A percentile compares a stretch with the other conserved stretches of the same genome.
phyloP scores from a whole-genome alignment of 2,888 invertebrate genomes.

The Zhengitettix transpicula region DNA sequence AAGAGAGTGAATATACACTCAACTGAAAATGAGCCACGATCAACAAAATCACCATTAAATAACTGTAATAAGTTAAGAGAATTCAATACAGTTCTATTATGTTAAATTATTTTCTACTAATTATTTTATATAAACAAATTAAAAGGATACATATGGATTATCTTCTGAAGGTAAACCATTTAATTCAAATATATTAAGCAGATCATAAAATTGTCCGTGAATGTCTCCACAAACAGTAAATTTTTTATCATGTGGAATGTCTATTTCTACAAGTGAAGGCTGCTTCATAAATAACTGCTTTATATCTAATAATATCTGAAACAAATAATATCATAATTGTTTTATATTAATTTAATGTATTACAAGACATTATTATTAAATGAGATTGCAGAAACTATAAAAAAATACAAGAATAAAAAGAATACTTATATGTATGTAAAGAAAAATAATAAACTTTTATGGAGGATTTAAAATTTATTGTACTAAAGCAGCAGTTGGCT shows the following conservation, averaged over 20 bases:
- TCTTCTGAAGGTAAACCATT: constrained; percentile 90
- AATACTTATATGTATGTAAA: too few species aligned
- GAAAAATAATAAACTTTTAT: too few species aligned
- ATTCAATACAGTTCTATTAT: not conserved
- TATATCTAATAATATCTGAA: constrained; percentile 80
- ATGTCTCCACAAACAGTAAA: constrained; percentile 98
- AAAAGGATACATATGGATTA: constrained; percentile 74
- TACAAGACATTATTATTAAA: too few species aligned
- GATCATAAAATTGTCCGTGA: constrained; percentile 96
- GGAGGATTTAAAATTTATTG: too few species aligned
- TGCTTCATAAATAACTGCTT: constrained; percentile 68
- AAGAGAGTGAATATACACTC: constrained; percentile 97
- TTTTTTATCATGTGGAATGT: constrained; percentile 68
- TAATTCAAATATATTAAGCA: constrained; percentile 91
- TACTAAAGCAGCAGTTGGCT: too few species aligned
- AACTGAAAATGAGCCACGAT: constrained; percentile 96
- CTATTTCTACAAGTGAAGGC: constrained; percentile 80
- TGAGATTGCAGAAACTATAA: too few species aligned
- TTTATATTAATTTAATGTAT: too few species aligned
- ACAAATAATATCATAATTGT: constrained; percentile 14
- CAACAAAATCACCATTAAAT: constrained; percentile 99
- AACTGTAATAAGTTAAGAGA: constrained; percentile 31
- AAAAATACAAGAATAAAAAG: too few species aligned
- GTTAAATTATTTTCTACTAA: not conserved
- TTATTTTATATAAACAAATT: not conserved